Conservation (phyloP, 2,797 vertebrate genomes). For the Takifugu rubripes region DNA sequence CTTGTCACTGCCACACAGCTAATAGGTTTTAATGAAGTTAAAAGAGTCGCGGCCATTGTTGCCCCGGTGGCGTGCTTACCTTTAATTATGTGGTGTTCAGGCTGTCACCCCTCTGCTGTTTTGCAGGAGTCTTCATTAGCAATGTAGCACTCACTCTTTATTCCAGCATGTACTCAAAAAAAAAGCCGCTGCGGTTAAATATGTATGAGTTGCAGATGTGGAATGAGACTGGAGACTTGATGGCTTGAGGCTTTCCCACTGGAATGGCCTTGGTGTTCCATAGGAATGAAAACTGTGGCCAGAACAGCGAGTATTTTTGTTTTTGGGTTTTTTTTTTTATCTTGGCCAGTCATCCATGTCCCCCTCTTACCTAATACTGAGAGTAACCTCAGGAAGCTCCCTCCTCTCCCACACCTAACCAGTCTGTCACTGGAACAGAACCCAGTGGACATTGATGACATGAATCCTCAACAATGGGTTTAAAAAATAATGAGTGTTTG, state of each 20-base stretch:
- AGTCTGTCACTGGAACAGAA: slow-evolving; percentile 1
- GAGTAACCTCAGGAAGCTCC: background rate
- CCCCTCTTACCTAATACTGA: slow-evolving; percentile 7
- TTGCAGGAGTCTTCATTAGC: slow-evolving; percentile 52
- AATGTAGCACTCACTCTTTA: slow-evolving; percentile 10
- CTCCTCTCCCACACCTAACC: background rate
- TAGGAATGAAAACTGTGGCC: slow-evolving; percentile 24
- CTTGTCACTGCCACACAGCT: slow-evolving; percentile 33
- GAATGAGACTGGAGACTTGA: slow-evolving; percentile 25
- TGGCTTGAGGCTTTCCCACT: slow-evolving; percentile 18
- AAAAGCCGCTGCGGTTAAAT: slow-evolving; percentile 36
- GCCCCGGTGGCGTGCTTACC: slow-evolving; percentile 23
- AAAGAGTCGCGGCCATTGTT: slow-evolving; percentile 35
- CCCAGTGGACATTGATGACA: background rate
- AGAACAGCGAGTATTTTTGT: slow-evolving; percentile 3
- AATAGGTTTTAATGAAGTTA: slow-evolving; percentile 58
- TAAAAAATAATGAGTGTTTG: background rate
- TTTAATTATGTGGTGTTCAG: slow-evolving; percentile 57
- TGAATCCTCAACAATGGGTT: background rate
- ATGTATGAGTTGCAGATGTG: slow-evolving; percentile 36
- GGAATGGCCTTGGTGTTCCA: slow-evolving; percentile 24
- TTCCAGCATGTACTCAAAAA: slow-evolving; percentile 16
- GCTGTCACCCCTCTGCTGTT: slow-evolving; percentile 14
- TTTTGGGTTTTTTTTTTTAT: background rate
- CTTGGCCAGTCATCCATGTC: background rate